Evolutionary conservation across 2,113 vertebrate genomes (phyloP).

Genomic region (Notechis scutatus): DNA sequence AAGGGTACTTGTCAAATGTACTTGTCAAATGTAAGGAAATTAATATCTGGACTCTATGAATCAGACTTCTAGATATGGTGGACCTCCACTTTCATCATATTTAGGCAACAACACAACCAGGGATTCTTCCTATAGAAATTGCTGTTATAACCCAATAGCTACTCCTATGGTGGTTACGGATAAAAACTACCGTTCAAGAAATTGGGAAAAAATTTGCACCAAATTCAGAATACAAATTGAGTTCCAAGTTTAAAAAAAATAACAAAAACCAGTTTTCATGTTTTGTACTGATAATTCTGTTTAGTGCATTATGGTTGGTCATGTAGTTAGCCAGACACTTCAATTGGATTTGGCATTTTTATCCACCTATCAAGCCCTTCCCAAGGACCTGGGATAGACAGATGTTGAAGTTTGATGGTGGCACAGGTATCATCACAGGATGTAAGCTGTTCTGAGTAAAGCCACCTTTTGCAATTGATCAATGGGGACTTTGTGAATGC

Average conservation of each 20-base stretch:
- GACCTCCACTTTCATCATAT: neutral
- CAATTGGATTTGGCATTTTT: neutral
- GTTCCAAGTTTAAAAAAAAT: neutral
- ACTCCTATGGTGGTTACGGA: neutral
- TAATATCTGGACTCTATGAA: neutral
- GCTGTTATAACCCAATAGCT: neutral
- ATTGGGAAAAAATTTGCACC: neutral
- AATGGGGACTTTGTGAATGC: neutral
- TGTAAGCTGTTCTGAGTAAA: neutral
- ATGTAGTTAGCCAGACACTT: neutral
- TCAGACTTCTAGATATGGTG: neutral
- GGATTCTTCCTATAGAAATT: neutral
- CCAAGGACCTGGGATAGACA: neutral
- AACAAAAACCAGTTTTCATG: neutral
- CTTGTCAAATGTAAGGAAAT: neutral
- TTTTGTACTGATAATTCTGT: neutral
- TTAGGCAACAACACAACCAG: neutral
- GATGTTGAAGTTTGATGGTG: neutral
- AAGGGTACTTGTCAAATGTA: neutral
- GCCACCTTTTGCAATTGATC: neutral
- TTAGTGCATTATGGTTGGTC: neutral
- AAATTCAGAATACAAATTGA: neutral
- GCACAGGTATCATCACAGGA: neutral
- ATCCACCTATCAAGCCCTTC: neutral
- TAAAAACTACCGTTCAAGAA: neutral